Base-by-base conservation (phyloP, 2,113 vertebrate species). In the Psettodes erumei region DNA sequence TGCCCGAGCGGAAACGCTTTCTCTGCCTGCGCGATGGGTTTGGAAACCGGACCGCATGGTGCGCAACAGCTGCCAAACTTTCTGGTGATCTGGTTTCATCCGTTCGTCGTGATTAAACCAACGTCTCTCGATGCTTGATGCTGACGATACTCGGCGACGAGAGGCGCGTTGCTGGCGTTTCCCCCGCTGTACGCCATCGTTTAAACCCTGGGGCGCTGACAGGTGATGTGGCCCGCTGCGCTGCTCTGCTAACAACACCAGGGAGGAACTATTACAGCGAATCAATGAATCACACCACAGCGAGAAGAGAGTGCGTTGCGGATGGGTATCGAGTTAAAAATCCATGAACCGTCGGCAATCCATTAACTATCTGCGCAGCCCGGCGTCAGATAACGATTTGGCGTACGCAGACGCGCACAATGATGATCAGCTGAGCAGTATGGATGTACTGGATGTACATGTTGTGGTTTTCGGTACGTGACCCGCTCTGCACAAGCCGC, bases 311-410 rank as follows among this genome's bases (percentile, higher is more conserved):
- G 61, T 28, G 60, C n/a, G 35, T 21, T 58, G 50, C 23, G 40
- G 47, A 75, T 53, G 53, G 21, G 33, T 63, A 59, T 83, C 2
- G 71, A 90, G 71, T 43, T 60, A 50, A 18, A 85, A 76, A 89
- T 88, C 86, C 70, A 85, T 89, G 2, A 71, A 51, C 47, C 43
- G 50, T 61, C 81, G 62, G 32, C 25, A 65, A 45, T 77, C 48
- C 18, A 67, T 83, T 82, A 70, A 79, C 60, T 27, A 81, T 63
- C 33, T 16, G 2, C 4, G 30, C 32, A 55, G 27, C 33, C 47
- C 13, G 2, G 63, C 67, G 64, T 50, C 50, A 42, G n/a, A 32
- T 68, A 65, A 86, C 78, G 59, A 78, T 61, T 18, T 21, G 2
- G 27, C 6, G n/a, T 1, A 54, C 53, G 58, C 8, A n/a, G 3